phyloP scores from a whole-genome alignment of 2,113 vertebrate genomes.

The Chrysochloris asiatica region DNA sequence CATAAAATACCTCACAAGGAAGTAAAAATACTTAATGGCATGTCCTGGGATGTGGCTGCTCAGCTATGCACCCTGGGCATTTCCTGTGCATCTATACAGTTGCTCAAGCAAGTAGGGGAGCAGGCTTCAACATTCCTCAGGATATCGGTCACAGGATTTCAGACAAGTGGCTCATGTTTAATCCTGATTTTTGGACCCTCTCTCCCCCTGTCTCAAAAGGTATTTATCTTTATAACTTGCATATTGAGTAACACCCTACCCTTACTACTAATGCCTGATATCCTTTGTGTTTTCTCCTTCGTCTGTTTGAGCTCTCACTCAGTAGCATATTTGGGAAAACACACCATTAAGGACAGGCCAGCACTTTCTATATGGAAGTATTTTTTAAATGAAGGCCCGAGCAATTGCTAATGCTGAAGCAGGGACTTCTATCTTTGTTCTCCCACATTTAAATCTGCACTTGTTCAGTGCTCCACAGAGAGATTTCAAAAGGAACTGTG shows the following conservation, averaged over 20 bases:
- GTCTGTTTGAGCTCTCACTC: not conserved
- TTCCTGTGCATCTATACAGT: no score
- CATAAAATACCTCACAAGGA: no score
- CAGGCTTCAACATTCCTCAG: no score
- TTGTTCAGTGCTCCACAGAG: not conserved
- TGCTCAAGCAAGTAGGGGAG: no score
- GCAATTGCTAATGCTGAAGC: not conserved
- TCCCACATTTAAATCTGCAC: not conserved
- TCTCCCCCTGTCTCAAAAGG: no score
- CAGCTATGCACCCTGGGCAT: no score
- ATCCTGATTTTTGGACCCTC: no score
- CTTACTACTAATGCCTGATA: not conserved
- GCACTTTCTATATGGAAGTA: not conserved
- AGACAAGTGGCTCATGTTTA: no score
- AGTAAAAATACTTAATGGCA: no score
- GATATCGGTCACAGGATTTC: no score
- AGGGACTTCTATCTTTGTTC: not conserved
- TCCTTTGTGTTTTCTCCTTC: not conserved
- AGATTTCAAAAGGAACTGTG: not conserved
- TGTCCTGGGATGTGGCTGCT: no score
- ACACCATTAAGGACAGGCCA: not conserved
- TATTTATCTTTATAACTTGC: slow-evolving; percentile 7
- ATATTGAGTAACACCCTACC: slow-evolving; percentile 2
- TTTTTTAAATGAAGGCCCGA: not conserved
- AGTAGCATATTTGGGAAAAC: not conserved